phyloP scores from a whole-genome alignment of 2,113 vertebrate species.

The Gorsachius goisagi region DNA sequence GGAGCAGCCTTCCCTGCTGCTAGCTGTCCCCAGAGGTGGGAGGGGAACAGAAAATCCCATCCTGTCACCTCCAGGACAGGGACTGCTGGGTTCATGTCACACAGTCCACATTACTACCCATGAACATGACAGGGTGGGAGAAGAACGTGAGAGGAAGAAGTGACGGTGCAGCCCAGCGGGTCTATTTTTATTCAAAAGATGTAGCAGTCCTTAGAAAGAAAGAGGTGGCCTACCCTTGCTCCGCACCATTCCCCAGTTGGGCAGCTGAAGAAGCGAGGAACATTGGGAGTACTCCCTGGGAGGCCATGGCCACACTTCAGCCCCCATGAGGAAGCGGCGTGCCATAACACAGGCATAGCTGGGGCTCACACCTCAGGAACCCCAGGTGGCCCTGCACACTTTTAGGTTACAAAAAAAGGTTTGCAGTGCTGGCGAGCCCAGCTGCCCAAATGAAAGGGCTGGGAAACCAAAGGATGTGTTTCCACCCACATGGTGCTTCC shows the following conservation, averaged over 20 bases:
- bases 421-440: not conserved
- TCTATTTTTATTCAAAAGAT: not conserved
- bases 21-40: not conserved
- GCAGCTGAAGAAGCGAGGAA: accelerated
- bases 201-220: not conserved
- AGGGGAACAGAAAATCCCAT: not conserved
- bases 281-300: not conserved
- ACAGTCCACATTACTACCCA: accelerated
- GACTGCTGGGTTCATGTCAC: not conserved
- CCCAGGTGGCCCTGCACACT: not conserved
- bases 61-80: not conserved
- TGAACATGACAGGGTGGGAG: not conserved
- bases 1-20: not conserved
- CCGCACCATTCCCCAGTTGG: not conserved
- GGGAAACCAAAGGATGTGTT: not conserved
- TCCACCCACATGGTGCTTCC: not conserved
- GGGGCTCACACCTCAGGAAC: not conserved
- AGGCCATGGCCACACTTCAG: not conserved
- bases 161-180: not conserved
- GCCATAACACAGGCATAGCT: not conserved
- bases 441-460: not conserved
- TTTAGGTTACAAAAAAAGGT: not conserved
- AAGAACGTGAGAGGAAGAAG: not conserved
- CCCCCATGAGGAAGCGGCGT: not conserved
- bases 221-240: not conserved